phyloP scores from a whole-genome alignment of 2,113 vertebrate genomes.

The Hemicordylus capensis region DNA sequence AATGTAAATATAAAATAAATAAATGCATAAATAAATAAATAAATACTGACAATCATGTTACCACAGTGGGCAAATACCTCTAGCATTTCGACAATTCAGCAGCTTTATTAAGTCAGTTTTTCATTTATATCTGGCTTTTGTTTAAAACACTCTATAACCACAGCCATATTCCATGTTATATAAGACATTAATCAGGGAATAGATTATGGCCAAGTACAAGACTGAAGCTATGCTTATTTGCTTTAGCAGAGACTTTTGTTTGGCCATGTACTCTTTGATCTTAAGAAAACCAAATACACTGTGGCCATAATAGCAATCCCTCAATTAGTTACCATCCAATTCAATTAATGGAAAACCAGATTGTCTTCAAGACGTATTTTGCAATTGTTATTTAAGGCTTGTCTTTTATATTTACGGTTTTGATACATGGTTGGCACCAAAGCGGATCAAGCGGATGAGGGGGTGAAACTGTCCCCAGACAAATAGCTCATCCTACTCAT shows the following conservation, averaged over 20 bases:
- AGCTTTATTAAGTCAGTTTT: slow-evolving; percentile 63
- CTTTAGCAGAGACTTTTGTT: slow-evolving; percentile 70
- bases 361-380: slow-evolving; percentile 24
- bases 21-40: too few relatives aligned
- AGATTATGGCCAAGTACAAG: slow-evolving; percentile 69
- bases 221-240: slow-evolving; percentile 70
- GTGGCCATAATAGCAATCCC: slow-evolving; percentile 53
- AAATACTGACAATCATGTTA: too few relatives aligned
- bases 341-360: slow-evolving; percentile 57
- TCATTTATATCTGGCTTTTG: slow-evolving; percentile 69
- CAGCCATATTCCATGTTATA: slow-evolving; percentile 68
- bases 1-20: slow-evolving; percentile 15
- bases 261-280: slow-evolving; percentile 68
- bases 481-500: too few relatives aligned
- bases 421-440: too few relatives aligned
- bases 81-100: slow-evolving; percentile 60
- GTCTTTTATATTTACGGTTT: too few relatives aligned
- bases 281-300: slow-evolving; percentile 63
- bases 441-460: too few relatives aligned
- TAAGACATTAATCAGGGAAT: slow-evolving; percentile 74
- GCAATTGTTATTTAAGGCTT: slow-evolving; percentile 40
- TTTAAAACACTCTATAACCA: slow-evolving; percentile 71
- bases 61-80: too few relatives aligned
- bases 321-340: slow-evolving; percentile 60
- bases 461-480: too few relatives aligned